A percentile compares a stretch with the other conserved stretches of the same genome.
Conservation (phyloP, 2,888 invertebrate genomes). For the Pheosia tremula region DNA sequence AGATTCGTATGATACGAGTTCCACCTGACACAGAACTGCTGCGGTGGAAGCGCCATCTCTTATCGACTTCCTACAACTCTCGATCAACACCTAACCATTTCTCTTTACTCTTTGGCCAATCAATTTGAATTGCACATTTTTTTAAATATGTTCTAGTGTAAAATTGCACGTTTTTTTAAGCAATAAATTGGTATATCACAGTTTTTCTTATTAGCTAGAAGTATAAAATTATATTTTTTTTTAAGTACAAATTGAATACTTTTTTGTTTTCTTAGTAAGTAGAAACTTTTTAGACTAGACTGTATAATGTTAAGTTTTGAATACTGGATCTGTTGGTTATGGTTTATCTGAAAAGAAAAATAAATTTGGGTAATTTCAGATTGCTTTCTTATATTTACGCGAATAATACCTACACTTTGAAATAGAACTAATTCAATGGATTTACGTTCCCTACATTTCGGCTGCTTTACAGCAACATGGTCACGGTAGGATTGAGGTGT, state of each 20-base stretch:
- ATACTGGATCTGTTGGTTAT: conserved; percentile 61
- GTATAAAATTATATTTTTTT: conserved; percentile 37
- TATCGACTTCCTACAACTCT: conserved; percentile 22
- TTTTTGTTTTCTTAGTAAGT: conserved; percentile 51
- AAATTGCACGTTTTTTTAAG: conserved; percentile 39
- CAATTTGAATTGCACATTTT: conserved; percentile 50
- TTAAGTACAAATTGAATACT: conserved; percentile 74
- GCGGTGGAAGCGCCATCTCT: conserved; percentile 82
- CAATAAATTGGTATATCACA: conserved; percentile 55
- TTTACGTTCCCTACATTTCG: too few relatives aligned
- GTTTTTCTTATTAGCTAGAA: conserved; percentile 40
- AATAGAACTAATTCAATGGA: too few relatives aligned
- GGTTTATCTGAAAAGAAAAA: conserved; percentile 55
- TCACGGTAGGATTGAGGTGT: too few relatives aligned
- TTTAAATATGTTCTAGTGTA: conserved; percentile 16
- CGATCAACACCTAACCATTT: conserved; percentile 28
- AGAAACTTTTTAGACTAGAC: conserved; percentile 81
- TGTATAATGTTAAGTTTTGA: conserved; percentile 52
- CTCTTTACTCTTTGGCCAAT: conserved; percentile 40
- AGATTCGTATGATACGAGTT: conserved; percentile 93
- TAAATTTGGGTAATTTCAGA: too few relatives aligned
- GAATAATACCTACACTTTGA: too few relatives aligned
- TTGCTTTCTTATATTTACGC: too few relatives aligned
- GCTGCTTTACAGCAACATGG: too few relatives aligned
- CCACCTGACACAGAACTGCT: conserved; percentile 91